Base-by-base conservation (phyloP, 53 echinoderm and acorn worm species). In the Apostichopus leukothele region DNA sequence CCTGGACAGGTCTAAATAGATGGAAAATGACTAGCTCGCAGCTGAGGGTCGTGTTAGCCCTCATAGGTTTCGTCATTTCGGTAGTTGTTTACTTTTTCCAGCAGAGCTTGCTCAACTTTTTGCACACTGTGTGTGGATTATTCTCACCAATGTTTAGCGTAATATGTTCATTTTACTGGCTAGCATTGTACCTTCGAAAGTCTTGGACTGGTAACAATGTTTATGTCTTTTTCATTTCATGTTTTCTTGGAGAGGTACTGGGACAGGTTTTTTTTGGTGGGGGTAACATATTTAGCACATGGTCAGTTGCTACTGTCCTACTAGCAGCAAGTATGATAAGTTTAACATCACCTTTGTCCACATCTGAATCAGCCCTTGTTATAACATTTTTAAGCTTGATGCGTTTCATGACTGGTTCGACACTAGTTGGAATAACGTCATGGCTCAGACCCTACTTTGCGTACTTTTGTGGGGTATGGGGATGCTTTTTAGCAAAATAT, bases 181-280 rank as follows among this genome's bases (percentile, higher is more conserved):
- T 98, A 20, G 94, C 98, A 79, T 89, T 98, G 66, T 98, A 95
- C 83, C 92, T 98, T 4, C 86, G 98, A 84, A 98, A 98, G 85
- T 86, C 98, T 53, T 98, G 98, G 98, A 98, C 94, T 9, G 95
- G 98, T 51, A 95, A 92, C 73, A 98, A 94, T 94, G 98, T 98
- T 39, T 98, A 98, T 84, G 91, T 96, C 57, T 94, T 98, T 81
- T 98, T 98, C 91, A 89, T 98, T 76, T 92, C 94, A 89, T 98
- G 98, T 79, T 90, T 94, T 76, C 73, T 93, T 52, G 98, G 98
- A 50, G 98, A 98, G 88, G 93, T 98, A 73, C 73, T 94, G 22
- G 98, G 95, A 61, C 98, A 98, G 78, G 39, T 98, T 10, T 78
- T 91, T 67, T 94, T 98, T 89, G 98, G 98, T 50, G 92, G 86